phyloP scores from a whole-genome alignment of 2,113 vertebrate genomes.

The Salvelinus sp. region DNA sequence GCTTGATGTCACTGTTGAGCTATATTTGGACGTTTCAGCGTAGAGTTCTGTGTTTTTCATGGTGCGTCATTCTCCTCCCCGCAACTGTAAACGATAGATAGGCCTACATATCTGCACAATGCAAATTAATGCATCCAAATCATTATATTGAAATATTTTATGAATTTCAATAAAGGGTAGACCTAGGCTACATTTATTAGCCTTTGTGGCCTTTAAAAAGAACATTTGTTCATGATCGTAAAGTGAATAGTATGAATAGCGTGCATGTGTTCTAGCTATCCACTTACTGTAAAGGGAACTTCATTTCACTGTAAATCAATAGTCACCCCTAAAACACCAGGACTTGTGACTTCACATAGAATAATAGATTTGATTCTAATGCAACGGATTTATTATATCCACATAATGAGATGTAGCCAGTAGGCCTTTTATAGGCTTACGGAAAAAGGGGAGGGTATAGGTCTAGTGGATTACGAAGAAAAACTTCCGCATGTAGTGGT shows the following conservation, averaged over 20 bases:
- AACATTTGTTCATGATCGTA: neutral
- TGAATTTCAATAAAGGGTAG: neutral
- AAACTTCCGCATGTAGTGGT: no score
- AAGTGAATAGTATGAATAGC: neutral
- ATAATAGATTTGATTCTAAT: neutral
- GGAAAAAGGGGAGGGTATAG: no score
- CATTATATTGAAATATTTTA: neutral
- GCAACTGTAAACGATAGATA: neutral
- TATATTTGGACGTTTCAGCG: conserved; percentile 33
- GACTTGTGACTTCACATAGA: neutral
- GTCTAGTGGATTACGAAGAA: no score
- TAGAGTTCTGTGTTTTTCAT: neutral
- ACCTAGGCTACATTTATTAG: neutral
- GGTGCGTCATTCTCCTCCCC: neutral
- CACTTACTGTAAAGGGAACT: neutral
- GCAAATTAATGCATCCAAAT: neutral
- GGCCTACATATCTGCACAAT: neutral
- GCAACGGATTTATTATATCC: no score
- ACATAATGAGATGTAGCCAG: no score
- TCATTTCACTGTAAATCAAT: neutral
- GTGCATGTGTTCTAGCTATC: neutral
- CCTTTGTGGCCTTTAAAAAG: no score
- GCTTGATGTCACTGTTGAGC: conserved; percentile 65
- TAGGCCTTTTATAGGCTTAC: no score
- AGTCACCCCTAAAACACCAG: neutral